These are phyloP conservation scores for Pan troglodytes DNA, from an alignment of 2,113 vertebrate species.

Conservation along the genomic window NHGRI_mPanTro3-v2.1_pri NC_072398.2:86762001-86762500, in stretches of 20 bases:
- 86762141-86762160: not conserved
- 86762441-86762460: not conserved
- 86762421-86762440: not conserved
- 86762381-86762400: not conserved
- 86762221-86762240: not conserved
- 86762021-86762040: slow-evolving; percentile 55
- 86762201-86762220: not conserved
- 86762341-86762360: not conserved
- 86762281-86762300: not conserved
- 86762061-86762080: not conserved
- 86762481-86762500: not conserved
- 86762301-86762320: rapidly evolving
- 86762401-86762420: not conserved
- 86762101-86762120: not conserved
- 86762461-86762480: not conserved
- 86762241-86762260: not conserved
- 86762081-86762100: not conserved
- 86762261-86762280: not conserved
- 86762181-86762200: not conserved
- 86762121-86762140: not conserved
- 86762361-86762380: not conserved
- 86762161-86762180: not conserved
- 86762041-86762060: not conserved
- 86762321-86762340: not conserved
- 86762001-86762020: slow-evolving; percentile 56